A percentile compares a stretch with the other conserved stretches of the same genome.
phyloP scores from a whole-genome alignment of 2,113 vertebrate genomes.

The Aythya baeri region DNA sequence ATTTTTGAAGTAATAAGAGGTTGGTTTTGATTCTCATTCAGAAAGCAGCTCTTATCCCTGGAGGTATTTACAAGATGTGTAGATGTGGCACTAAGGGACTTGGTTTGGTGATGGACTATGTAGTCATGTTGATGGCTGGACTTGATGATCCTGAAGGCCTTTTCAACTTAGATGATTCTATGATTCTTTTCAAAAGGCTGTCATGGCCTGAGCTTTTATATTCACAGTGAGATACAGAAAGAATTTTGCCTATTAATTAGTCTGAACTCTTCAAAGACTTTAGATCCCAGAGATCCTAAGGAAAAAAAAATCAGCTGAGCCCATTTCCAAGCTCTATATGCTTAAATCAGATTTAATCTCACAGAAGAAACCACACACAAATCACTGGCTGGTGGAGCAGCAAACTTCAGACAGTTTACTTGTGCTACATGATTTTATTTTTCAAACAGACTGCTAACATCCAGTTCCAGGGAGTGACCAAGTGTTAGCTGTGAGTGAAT shows the following conservation, averaged over 20 bases:
- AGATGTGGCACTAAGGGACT: background rate
- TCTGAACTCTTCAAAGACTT: background rate
- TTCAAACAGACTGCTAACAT: background rate
- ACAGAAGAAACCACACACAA: background rate
- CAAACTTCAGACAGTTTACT: background rate
- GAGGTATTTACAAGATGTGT: background rate
- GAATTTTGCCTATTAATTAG: background rate
- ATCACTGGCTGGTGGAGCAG: background rate
- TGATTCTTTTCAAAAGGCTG: background rate
- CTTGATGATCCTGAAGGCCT: background rate
- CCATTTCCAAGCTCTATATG: background rate
- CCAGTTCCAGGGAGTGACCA: background rate
- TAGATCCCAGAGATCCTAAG: background rate
- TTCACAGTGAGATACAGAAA: background rate
- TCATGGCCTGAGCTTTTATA: background rate
- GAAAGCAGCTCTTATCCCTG: background rate
- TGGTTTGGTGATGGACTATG: background rate
- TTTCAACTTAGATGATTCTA: background rate
- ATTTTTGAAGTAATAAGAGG: background rate
- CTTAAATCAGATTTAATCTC: background rate
- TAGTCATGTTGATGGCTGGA: background rate
- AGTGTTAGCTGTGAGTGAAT: background rate
- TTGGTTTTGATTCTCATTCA: background rate
- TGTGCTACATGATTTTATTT: background rate
- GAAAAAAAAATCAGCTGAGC: background rate